Percentiles rank a stretch among this genome's conserved stretches.
phyloP scores from a whole-genome alignment of 2,888 invertebrate genomes.

The Tortricodes alternella region DNA sequence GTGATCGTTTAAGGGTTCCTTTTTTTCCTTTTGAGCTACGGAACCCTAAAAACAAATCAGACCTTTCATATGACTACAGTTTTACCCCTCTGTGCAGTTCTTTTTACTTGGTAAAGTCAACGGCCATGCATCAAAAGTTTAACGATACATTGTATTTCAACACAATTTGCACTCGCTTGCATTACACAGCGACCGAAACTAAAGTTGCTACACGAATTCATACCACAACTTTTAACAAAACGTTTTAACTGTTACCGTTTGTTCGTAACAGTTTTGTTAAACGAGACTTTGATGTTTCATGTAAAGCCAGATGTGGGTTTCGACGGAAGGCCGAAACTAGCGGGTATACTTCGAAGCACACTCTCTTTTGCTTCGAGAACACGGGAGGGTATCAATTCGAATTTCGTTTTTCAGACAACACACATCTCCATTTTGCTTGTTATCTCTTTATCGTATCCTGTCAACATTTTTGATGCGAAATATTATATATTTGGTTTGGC shows the following conservation, averaged over 20 bases:
- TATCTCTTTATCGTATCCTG: too few relatives aligned
- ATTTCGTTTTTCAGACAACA: too few relatives aligned
- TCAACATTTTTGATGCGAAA: too few relatives aligned
- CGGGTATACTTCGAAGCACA: neutral
- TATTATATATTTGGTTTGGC: too few relatives aligned
- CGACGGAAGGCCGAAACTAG: neutral
- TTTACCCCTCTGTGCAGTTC: too few relatives aligned
- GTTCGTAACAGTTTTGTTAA: constrained; percentile 29
- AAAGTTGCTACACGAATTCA: constrained; percentile 17
- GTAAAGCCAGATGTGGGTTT: neutral
- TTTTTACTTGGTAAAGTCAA: neutral
- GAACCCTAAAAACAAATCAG: too few relatives aligned
- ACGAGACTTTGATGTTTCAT: constrained; percentile 27
- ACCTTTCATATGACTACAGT: too few relatives aligned
- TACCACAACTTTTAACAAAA: constrained; percentile 21
- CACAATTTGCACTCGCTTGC: neutral
- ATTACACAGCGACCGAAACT: constrained; percentile 16
- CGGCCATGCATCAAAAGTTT: constrained; percentile 12
- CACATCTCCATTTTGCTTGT: too few relatives aligned
- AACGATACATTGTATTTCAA: constrained; percentile 15
- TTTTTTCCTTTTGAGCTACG: too few relatives aligned
- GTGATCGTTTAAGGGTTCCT: too few relatives aligned
- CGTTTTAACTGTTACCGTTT: constrained; percentile 25
- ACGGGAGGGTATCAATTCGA: too few relatives aligned
- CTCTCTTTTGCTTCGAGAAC: too few relatives aligned